A percentile compares a stretch with the other conserved stretches of the same genome.
Conservation (phyloP, 2,888 invertebrate genomes). For the Metopia argyrocephala region DNA sequence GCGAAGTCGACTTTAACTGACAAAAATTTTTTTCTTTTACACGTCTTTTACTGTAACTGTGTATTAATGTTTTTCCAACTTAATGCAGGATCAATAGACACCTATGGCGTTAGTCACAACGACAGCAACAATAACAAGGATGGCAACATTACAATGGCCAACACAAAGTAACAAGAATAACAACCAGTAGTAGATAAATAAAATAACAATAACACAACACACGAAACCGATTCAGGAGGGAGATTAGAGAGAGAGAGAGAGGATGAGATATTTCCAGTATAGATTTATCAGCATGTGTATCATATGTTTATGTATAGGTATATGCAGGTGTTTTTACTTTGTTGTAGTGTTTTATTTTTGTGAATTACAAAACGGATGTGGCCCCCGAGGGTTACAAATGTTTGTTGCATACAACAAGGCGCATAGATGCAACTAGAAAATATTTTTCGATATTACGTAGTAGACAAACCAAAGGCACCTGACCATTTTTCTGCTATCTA, state of each 20-base stretch:
- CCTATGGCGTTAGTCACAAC: constrained; percentile 63
- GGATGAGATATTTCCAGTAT: not conserved
- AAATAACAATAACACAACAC: constrained; percentile 24
- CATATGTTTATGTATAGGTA: not conserved
- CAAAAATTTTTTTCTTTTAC: not conserved
- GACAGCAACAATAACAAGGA: constrained; percentile 32
- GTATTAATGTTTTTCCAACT: constrained; percentile 31
- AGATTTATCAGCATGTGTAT: not conserved
- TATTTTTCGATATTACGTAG: not conserved
- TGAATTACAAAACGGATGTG: constrained; percentile 62
- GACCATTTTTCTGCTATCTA: not conserved
- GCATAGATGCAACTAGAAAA: constrained; percentile 53
- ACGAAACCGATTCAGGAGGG: not conserved
- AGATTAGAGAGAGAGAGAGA: constrained; percentile 5
- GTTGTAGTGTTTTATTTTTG: constrained; percentile 25
- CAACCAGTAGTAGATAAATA: constrained; percentile 27
- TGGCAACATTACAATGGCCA: constrained; percentile 14
- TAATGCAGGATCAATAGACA: constrained; percentile 67
- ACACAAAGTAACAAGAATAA: constrained; percentile 1
- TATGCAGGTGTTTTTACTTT: not conserved
- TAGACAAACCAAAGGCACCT: constrained; percentile 22
- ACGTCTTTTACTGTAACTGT: not conserved
- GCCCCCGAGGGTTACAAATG: constrained; percentile 64
- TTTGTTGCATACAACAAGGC: constrained; percentile 61
- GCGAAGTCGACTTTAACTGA: no score